phyloP scores from a whole-genome alignment of 2,113 vertebrate genomes.

The Cettia cetti region DNA sequence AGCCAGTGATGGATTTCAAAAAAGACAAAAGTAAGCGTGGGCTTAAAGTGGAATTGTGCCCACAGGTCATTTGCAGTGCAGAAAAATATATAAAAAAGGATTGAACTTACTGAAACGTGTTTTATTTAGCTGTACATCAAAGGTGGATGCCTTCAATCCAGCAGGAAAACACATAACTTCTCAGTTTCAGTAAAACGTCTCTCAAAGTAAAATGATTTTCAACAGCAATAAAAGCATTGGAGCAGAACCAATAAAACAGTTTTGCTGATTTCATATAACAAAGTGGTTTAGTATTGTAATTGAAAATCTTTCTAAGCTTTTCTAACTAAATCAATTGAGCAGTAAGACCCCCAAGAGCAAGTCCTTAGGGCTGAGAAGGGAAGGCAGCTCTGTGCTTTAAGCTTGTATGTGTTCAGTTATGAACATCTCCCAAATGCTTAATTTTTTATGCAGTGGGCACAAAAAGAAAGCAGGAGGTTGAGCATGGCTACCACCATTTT shows the following conservation, averaged over 20 bases:
- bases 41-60: background rate
- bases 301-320: background rate
- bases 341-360: background rate
- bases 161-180: background rate
- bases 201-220: background rate
- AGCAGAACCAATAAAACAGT: background rate
- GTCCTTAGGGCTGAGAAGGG: background rate
- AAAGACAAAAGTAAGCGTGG: background rate
- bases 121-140: background rate
- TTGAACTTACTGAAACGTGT: background rate
- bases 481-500: accelerated
- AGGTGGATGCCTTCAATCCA: background rate
- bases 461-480: background rate
- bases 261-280: background rate
- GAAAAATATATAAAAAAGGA: background rate
- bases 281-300: background rate
- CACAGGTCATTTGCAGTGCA: background rate
- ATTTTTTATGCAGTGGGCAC: background rate
- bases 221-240: background rate
- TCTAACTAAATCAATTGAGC: background rate
- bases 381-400: background rate
- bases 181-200: background rate
- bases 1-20: background rate
- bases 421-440: background rate
- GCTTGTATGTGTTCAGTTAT: accelerated